Conservation (phyloP, 2,888 invertebrate genomes). For the Xestobium rufovillosum region DNA sequence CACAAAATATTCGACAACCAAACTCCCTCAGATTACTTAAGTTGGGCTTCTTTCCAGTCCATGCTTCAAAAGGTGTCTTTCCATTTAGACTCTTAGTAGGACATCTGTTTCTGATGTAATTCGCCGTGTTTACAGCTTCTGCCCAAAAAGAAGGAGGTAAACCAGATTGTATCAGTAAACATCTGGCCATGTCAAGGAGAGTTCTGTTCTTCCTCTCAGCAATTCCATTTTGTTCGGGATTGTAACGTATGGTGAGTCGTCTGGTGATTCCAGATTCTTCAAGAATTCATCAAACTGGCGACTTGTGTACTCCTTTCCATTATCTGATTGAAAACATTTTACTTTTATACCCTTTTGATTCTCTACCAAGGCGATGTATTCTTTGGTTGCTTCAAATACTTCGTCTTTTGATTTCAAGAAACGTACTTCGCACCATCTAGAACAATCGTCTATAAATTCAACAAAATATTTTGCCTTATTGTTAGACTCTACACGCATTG, state of each 20-base stretch:
- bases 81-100: slow-evolving; percentile 19
- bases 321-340: slow-evolving; percentile 18
- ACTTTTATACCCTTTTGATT: slow-evolving; percentile 14
- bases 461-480: slow-evolving; percentile 22
- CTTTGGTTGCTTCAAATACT: slow-evolving; percentile 11
- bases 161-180: slow-evolving; percentile 25
- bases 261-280: slow-evolving; percentile 20
- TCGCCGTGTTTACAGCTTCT: slow-evolving; percentile 29
- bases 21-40: slow-evolving; percentile 23
- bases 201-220: slow-evolving; percentile 32
- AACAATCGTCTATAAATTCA: slow-evolving; percentile 27
- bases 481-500: slow-evolving; percentile 19
- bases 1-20: slow-evolving; percentile 20
- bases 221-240: slow-evolving; percentile 31
- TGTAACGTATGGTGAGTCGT: too few relatives aligned
- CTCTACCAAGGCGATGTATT: slow-evolving; percentile 10
- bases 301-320: slow-evolving; percentile 18
- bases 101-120: slow-evolving; percentile 29
- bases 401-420: slow-evolving; percentile 17
- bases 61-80: too few relatives aligned
- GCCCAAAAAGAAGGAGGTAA: slow-evolving; percentile 28
- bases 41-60: slow-evolving; percentile 24
- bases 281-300: slow-evolving; percentile 23
- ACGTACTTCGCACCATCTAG: slow-evolving; percentile 22
- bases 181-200: slow-evolving; percentile 28